These are phyloP conservation scores for Hyperoplus lanceolatus DNA, from an alignment of 2,797 vertebrate species.

Conservation along the genomic window DNA sequence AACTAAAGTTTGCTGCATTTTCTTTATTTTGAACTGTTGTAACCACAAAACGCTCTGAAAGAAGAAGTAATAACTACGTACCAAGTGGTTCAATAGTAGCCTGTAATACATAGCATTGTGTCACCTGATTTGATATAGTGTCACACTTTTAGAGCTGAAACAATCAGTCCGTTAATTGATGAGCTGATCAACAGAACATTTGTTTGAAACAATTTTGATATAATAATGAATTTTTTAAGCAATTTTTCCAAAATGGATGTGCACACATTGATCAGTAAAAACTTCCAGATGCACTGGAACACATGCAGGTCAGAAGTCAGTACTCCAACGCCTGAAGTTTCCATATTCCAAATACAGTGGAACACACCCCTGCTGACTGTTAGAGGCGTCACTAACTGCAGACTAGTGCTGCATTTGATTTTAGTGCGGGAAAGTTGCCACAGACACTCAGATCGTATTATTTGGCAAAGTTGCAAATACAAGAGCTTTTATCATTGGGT, in stretches of 20 bases:
- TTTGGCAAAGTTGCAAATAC: too few species aligned
- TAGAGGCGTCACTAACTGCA: too few species aligned
- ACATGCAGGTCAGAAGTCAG: too few species aligned
- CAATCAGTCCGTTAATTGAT: background rate
- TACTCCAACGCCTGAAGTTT: too few species aligned
- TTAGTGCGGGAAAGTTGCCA: too few species aligned
- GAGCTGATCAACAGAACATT: background rate
- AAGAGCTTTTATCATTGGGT: too few species aligned
- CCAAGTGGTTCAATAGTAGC: background rate
- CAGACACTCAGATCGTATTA: too few species aligned
- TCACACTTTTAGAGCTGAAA: background rate
- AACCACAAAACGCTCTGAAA: background rate
- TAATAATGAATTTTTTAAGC: background rate
- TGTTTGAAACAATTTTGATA: background rate
- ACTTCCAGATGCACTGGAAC: too few species aligned
- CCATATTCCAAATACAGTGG: too few species aligned
- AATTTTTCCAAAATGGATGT: background rate
- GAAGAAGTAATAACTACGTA: background rate
- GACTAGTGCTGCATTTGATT: too few species aligned
- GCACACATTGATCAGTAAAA: too few species aligned
- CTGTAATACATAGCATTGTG: constrained; percentile 19
- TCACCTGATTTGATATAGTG: background rate
- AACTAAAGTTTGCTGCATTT: constrained; percentile 20
- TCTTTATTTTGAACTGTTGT: constrained; percentile 15
- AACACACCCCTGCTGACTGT: too few species aligned